These are phyloP conservation scores for Parelbella ahira DNA, from an alignment of 2,888 invertebrate genomes.

Conservation along the genomic window DNA sequence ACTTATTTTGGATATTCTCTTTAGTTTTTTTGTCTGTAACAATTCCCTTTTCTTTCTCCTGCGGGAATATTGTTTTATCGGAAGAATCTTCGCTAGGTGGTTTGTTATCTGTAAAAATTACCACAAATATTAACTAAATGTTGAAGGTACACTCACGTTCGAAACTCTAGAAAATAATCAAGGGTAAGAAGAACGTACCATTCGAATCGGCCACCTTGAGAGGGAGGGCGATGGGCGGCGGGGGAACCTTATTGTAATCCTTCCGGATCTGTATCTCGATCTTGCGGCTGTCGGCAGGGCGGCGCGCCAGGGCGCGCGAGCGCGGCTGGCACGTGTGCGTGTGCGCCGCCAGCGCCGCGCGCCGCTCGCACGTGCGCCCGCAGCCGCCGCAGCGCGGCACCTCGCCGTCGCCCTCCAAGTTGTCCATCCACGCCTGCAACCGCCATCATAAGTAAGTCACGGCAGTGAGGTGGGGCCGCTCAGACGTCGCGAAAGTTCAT, in stretches of 20 bases:
- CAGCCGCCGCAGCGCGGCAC: conserved; percentile 84
- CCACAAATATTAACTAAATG: too few species aligned
- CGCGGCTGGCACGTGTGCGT: conserved; percentile 83
- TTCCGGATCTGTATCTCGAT: conserved; percentile 72
- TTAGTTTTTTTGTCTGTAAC: conserved; percentile 7
- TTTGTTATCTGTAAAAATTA: conserved; percentile 19
- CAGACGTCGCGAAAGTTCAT: too few species aligned
- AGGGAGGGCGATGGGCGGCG: conserved; percentile 32
- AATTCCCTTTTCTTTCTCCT: conserved; percentile 5
- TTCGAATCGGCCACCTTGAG: conserved; percentile 24
- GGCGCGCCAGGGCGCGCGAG: conserved; percentile 46
- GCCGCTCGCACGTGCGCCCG: conserved; percentile 85
- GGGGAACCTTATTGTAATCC: conserved; percentile 62
- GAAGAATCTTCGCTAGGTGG: conserved; percentile 17
- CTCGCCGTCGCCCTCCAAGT: conserved; percentile 82
- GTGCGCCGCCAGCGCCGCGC: conserved; percentile 86
- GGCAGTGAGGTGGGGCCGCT: too few species aligned
- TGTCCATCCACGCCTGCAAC: conserved; percentile 84
- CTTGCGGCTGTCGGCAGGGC: conserved; percentile 46
- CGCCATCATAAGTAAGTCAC: too few species aligned
- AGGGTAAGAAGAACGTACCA: conserved; percentile 8
- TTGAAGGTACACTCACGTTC: too few species aligned
- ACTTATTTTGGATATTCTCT: conserved; percentile 2
- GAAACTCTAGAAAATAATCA: too few species aligned
- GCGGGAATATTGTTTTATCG: conserved; percentile 24